A percentile compares a stretch with the other conserved stretches of the same genome.
These are phyloP conservation scores for Drosophila grimshawi DNA, from an alignment of 1,140 invertebrate genomes.

Conservation along the genomic window DNA sequence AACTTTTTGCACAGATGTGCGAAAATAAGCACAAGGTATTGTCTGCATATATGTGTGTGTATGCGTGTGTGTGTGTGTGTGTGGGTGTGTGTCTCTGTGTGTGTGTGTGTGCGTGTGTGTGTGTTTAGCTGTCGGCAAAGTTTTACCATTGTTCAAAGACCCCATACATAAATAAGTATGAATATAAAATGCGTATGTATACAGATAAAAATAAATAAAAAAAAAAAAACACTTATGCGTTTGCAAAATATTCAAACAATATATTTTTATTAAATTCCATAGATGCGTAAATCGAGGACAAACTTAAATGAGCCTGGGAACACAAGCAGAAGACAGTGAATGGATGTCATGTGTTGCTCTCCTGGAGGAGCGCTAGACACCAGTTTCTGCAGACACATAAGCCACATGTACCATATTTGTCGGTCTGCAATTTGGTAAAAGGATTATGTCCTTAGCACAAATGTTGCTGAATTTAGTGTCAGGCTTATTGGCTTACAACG, in stretches of 20 bases:
- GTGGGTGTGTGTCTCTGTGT: conserved; percentile 1
- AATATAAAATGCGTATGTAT: conserved; percentile 22
- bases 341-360: conserved; percentile 9
- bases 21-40: conserved; percentile 45
- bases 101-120: conserved; percentile 21
- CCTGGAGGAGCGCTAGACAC: not conserved
- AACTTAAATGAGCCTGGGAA: conserved; percentile 1
- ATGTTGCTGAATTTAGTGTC: conserved; percentile 15
- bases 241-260: conserved; percentile 24
- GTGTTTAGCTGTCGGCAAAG: conserved; percentile 61
- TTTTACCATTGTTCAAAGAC: conserved; percentile 54
- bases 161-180: conserved; percentile 43
- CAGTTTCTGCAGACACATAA: conserved; percentile 2
- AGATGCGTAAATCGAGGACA: conserved; percentile 5
- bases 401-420: conserved; percentile 8
- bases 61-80: conserved; percentile 1
- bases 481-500: conserved; percentile 23
- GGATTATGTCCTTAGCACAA: conserved; percentile 41
- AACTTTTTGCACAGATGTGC: conserved; percentile 70
- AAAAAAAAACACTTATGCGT: conserved; percentile 15
- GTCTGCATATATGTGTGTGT: too few species aligned
- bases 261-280: conserved; percentile 25
- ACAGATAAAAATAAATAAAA: conserved; percentile 2
- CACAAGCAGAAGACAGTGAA: not conserved
- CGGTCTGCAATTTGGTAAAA: conserved; percentile 31